A percentile compares a stretch with the other conserved stretches of the same genome.
Conservation (phyloP, 92 coral and sea anemone species). For the Palythoa grandiflora region DNA sequence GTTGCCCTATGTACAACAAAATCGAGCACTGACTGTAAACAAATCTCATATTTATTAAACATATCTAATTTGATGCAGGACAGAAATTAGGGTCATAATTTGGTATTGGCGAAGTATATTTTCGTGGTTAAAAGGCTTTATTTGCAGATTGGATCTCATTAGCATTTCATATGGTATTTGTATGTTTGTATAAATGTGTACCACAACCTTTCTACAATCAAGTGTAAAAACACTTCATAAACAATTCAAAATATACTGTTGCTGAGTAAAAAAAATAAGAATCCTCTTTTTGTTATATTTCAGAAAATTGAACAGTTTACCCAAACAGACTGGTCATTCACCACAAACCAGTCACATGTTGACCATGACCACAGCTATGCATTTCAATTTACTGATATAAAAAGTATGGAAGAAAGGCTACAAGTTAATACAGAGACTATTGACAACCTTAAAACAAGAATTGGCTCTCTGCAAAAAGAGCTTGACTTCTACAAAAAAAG, state of each 20-base stretch:
- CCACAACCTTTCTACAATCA: conserved; percentile 5
- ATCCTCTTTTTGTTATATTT: background rate
- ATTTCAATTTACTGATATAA: background rate
- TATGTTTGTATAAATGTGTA: conserved; percentile 2
- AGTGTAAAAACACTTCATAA: background rate
- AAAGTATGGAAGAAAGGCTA: background rate
- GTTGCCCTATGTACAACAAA: too few relatives aligned
- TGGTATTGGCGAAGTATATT: conserved; percentile 3
- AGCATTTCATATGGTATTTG: conserved; percentile 7
- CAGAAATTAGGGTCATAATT: conserved; percentile 11
- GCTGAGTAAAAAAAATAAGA: conserved; percentile 2
- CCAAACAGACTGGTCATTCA: background rate
- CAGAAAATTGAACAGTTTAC: background rate
- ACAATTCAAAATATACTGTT: background rate
- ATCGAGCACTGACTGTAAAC: background rate
- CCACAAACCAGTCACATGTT: background rate
- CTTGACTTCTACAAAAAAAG: background rate
- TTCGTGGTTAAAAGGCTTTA: background rate
- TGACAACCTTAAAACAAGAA: background rate
- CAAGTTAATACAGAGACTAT: background rate
- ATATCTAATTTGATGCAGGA: background rate
- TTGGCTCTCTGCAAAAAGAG: background rate
- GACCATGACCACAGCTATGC: background rate
- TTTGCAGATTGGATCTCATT: conserved; percentile 11
- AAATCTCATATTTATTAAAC: background rate